phyloP scores from a whole-genome alignment of 2,797 vertebrate species.

The Salmo trutta region DNA sequence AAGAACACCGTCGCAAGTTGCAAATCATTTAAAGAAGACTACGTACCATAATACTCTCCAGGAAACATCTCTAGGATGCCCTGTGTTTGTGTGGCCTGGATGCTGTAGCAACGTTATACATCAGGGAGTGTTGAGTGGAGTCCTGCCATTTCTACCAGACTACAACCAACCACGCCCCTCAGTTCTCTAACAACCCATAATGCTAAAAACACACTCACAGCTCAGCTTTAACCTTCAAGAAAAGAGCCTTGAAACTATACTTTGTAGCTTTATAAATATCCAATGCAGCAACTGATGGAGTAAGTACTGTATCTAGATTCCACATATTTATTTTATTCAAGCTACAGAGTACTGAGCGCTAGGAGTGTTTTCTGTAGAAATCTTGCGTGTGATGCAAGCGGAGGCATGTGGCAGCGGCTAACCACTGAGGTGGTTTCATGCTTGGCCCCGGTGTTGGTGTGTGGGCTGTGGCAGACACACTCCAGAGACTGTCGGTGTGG shows the following conservation, averaged over 20 bases:
- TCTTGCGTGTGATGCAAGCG: not conserved
- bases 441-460: not conserved
- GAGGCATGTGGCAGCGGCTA: not conserved
- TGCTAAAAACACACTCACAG: not conserved
- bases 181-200: not conserved
- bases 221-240: no score
- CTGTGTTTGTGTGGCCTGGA: no score
- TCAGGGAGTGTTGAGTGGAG: not conserved
- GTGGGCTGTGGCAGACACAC: not conserved
- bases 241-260: no score
- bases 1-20: no score
- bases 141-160: not conserved
- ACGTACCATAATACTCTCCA: no score
- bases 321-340: not conserved
- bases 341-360: not conserved
- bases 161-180: not conserved
- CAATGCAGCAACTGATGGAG: no score
- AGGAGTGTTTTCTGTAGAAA: not conserved
- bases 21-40: no score
- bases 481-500: not conserved
- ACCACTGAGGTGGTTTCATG: not conserved
- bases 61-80: no score
- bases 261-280: no score
- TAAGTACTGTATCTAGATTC: no score
- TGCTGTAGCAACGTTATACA: no score